Conservation (phyloP, 2,888 invertebrate species). For the Protophormia terraenovae region DNA sequence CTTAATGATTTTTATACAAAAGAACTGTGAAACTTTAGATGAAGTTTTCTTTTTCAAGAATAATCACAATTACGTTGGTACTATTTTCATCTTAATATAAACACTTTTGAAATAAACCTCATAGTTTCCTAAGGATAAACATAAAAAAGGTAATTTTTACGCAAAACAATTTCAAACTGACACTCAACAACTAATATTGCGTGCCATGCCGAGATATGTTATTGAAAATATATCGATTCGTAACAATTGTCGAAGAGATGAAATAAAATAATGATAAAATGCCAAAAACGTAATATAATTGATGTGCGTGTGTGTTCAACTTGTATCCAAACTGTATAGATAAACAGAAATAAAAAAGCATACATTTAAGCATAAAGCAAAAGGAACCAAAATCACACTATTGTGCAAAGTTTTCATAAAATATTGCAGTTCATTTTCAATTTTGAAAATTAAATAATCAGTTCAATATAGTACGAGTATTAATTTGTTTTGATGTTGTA, state of each 20-base stretch:
- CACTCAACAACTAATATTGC: conserved; percentile 66
- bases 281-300: conserved; percentile 62
- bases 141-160: conserved; percentile 18
- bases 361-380: conserved; percentile 40
- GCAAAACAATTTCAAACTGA: conserved; percentile 60
- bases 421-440: conserved; percentile 1
- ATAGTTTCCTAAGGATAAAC: background rate
- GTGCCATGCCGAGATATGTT: conserved; percentile 66
- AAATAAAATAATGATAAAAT: conserved; percentile 65
- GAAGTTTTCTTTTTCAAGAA: no score
- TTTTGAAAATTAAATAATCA: conserved; percentile 78
- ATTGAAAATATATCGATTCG: conserved; percentile 61
- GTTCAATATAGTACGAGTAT: conserved; percentile 75
- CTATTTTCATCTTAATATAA: no score
- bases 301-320: conserved; percentile 57
- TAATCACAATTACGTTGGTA: no score
- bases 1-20: no score
- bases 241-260: conserved; percentile 65
- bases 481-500: conserved; percentile 80
- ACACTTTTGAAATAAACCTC: background rate
- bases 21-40: no score
- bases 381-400: conserved; percentile 55
- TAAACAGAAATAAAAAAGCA: conserved; percentile 34
- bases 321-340: conserved; percentile 60
- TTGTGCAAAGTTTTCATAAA: background rate